Evolutionary conservation across 2,888 invertebrate genomes (phyloP).

Genomic region (Tridacna gigas): DNA sequence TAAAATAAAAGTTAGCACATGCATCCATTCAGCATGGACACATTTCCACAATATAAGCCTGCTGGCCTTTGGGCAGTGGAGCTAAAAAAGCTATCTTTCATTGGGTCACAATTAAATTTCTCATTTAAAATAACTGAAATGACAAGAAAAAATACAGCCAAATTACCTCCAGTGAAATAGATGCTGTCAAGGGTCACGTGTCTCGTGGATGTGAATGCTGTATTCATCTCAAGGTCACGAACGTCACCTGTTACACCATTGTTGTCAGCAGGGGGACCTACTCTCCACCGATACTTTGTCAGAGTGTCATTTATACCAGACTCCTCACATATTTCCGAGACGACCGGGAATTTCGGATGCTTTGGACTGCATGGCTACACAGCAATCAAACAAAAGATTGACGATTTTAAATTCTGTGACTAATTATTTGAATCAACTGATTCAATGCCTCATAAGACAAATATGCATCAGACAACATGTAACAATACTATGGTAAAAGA

Average conservation of each 20-base stretch:
- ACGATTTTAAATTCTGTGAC: conserved; percentile 18
- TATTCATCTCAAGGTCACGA: conserved; percentile 80
- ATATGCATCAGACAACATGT: not conserved
- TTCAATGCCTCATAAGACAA: not conserved
- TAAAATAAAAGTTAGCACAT: too few species aligned
- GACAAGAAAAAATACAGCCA: not conserved
- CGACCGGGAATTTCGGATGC: conserved; percentile 82
- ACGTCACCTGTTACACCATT: conserved; percentile 79
- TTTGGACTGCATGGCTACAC: conserved; percentile 83
- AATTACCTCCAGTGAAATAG: conserved; percentile 82
- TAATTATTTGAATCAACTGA: not conserved
- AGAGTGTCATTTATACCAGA: conserved; percentile 83
- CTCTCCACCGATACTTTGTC: conserved; percentile 83
- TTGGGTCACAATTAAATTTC: too few species aligned
- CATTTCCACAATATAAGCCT: too few species aligned
- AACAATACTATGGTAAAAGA: not conserved
- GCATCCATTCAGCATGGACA: too few species aligned
- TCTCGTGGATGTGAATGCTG: conserved; percentile 83
- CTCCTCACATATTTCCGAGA: conserved; percentile 77
- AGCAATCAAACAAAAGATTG: conserved; percentile 8
- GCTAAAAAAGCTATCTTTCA: too few species aligned
- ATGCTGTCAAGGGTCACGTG: conserved; percentile 83
- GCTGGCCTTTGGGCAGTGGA: too few species aligned
- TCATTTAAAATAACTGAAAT: too few species aligned
- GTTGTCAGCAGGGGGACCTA: conserved; percentile 79